Evolutionary conservation across 2,888 invertebrate genomes (phyloP).

Genomic region (Drosophila nr. fundita): DNA sequence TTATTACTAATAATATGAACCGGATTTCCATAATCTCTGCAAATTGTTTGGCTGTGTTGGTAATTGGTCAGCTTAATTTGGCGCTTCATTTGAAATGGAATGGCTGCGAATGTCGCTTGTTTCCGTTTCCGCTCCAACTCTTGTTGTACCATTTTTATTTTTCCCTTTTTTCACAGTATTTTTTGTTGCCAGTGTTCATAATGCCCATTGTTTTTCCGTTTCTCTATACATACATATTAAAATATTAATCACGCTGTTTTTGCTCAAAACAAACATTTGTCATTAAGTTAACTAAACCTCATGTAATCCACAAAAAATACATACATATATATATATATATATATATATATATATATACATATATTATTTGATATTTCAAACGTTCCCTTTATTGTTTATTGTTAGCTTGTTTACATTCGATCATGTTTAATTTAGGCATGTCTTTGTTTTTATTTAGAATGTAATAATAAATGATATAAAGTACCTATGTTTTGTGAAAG

Average conservation of each 20-base stretch:
- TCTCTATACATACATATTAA: neutral
- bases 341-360: neutral
- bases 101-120: slow-evolving; percentile 51
- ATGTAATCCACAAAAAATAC: slow-evolving; percentile 6
- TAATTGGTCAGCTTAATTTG: slow-evolving; percentile 29
- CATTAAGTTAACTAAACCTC: slow-evolving; percentile 18
- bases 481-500: slow-evolving; percentile 29
- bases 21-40: slow-evolving; percentile 40
- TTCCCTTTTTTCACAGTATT: slow-evolving; percentile 8
- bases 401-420: slow-evolving; percentile 10
- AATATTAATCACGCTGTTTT: slow-evolving; percentile 2
- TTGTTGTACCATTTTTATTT: slow-evolving; percentile 17
- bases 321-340: slow-evolving; percentile 15
- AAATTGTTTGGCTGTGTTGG: slow-evolving; percentile 15
- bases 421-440: slow-evolving; percentile 41
- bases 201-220: slow-evolving; percentile 14
- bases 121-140: slow-evolving; percentile 54
- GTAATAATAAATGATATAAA: slow-evolving; percentile 22
- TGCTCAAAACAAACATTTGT: neutral
- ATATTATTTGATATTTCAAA: neutral
- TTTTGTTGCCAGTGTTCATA: slow-evolving; percentile 24
- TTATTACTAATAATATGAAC: slow-evolving; percentile 13
- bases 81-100: slow-evolving; percentile 36
- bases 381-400: slow-evolving; percentile 4
- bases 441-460: slow-evolving; percentile 30